Conservation (phyloP, 2,888 invertebrate genomes). For the Mactromeris polynyma region DNA sequence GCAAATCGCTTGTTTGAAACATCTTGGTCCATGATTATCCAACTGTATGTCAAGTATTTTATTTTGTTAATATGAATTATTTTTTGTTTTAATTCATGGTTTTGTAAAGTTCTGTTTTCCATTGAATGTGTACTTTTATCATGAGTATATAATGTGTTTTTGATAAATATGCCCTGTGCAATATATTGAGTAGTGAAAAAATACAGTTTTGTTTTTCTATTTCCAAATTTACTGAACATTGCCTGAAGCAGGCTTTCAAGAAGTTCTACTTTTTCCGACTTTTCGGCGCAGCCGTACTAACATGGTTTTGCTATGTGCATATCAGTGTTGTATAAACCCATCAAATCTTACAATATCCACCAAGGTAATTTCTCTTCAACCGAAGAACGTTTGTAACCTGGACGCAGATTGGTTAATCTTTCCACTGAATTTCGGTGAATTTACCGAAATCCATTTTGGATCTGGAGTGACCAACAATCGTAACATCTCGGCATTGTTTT, state of each 20-base stretch:
- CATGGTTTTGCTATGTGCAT: too few relatives aligned
- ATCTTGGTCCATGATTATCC: neutral
- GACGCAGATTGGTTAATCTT: too few relatives aligned
- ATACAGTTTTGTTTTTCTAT: neutral
- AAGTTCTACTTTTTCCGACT: too few relatives aligned
- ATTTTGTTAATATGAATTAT: neutral
- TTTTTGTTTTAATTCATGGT: neutral
- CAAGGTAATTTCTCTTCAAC: too few relatives aligned
- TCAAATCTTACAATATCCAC: too few relatives aligned
- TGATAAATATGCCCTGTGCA: conserved; percentile 20
- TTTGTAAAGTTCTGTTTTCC: conserved; percentile 6
- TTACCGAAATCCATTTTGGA: too few relatives aligned
- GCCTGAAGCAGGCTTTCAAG: neutral
- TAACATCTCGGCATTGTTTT: too few relatives aligned
- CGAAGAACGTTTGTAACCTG: too few relatives aligned
- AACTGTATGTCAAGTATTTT: neutral
- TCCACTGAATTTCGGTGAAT: too few relatives aligned
- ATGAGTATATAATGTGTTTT: conserved; percentile 3
- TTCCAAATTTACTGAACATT: neutral
- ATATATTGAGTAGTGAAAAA: conserved; percentile 19
- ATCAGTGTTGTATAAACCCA: too few relatives aligned
- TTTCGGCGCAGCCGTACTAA: too few relatives aligned
- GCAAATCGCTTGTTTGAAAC: neutral
- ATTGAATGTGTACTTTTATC: neutral
- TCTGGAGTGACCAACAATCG: too few relatives aligned